Evolutionary conservation across 2,797 vertebrate species (phyloP), one percentile per base, ranked within the genome.

Genomic region (Moxostoma hubbsi): DNA sequence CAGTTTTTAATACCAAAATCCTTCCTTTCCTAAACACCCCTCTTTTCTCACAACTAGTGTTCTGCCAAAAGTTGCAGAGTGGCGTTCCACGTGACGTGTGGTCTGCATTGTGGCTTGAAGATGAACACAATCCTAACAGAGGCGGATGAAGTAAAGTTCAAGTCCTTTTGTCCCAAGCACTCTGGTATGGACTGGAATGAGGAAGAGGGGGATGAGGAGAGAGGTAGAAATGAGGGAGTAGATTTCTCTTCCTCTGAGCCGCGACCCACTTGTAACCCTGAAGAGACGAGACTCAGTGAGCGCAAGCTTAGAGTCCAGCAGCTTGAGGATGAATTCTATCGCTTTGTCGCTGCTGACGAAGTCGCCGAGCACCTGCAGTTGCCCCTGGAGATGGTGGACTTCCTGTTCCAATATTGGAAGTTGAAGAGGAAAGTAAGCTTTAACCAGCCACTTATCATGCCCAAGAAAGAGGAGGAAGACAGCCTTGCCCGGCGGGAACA

Each of bases 341-440:
- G 93, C 0, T 98, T 97, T 0, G 97, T 97, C 9, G 91, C 94
- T 51, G 87, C 91, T 79, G 90, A 90, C 63, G 95, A 96, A 51
- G 96, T 98, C 59, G 94, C 96, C 53, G 64, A 86, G 64, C 92
- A 83, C 3, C 89, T 98, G 87, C 92, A 92, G 84, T 88, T 98
- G 87, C 88, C 92, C 0, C 90, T 91, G 50, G 96, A 97, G 75
- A 87, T 86, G 0, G 96, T 97, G 87, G 96, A 95, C 90, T 97
- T 97, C 87, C 86, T 98, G 46, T 99, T 93, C 84, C 96, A 98
- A 90, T 99, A 98, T 93, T 99, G 98, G 98, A 99, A 99, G 83
- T 89, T 99, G 71, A 98, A 97, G 88, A 95, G 97, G 85, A 97
- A 97, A 91, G 94, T 94, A 82, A 98, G 97, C 89, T 96, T 96